Percentiles rank a stretch among this genome's conserved stretches.
Conservation (phyloP, 2,113 vertebrate species). For the Thalassarche chlororhynchos region DNA sequence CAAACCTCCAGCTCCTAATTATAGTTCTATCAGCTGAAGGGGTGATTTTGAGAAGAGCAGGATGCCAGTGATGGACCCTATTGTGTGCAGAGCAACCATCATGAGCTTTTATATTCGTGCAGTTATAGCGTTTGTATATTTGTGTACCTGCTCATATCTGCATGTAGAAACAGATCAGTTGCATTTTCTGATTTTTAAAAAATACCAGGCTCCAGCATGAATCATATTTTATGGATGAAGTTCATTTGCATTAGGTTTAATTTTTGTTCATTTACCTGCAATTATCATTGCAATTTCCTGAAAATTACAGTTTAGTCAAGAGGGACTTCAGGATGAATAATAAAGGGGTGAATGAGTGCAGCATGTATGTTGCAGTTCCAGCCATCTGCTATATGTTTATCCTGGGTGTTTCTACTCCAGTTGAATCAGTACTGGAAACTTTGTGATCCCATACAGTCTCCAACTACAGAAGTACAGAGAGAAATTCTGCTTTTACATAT, state of each 20-base stretch:
- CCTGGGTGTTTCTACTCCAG: neutral
- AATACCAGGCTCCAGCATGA: neutral
- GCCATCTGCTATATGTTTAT: constrained; percentile 36
- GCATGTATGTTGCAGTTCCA: neutral
- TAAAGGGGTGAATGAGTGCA: constrained; percentile 1
- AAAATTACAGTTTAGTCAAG: constrained; percentile 58
- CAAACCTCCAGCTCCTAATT: constrained; percentile 26
- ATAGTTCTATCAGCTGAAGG: neutral
- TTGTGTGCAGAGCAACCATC: neutral
- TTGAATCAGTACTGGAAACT: neutral
- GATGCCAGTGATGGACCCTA: neutral
- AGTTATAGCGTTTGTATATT: neutral
- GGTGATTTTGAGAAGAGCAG: neutral
- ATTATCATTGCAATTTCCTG: constrained; percentile 52
- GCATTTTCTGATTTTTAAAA: neutral
- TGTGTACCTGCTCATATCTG: neutral
- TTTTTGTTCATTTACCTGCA: constrained; percentile 35
- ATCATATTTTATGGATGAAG: constrained; percentile 31
- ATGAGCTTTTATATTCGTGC: neutral
- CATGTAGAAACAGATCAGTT: neutral
- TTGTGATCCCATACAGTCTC: neutral
- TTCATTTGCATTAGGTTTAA: constrained; percentile 31
- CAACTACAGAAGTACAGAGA: neutral
- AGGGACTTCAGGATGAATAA: constrained; percentile 47
- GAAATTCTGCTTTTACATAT: neutral